Evolutionary conservation across 2,797 vertebrate species (phyloP).

Genomic region (Sebastes miniatus): DNA sequence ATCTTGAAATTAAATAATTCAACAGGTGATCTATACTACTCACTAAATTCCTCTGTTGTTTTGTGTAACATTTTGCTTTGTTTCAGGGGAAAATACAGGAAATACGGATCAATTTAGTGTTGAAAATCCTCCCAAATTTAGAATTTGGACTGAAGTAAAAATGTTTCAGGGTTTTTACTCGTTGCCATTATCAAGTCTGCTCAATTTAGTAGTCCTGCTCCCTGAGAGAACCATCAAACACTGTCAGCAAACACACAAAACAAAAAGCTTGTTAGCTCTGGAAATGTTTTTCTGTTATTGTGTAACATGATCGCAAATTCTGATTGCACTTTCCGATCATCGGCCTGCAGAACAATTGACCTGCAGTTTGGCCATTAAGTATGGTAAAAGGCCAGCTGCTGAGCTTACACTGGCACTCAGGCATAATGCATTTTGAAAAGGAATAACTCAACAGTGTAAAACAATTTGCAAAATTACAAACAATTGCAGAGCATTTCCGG

Average conservation of each 20-base stretch:
- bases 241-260: background rate
- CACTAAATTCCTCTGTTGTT: background rate
- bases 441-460: constrained; percentile 3
- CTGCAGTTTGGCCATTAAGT: constrained; percentile 18
- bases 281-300: constrained; percentile 9
- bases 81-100: background rate
- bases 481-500: constrained; percentile 9
- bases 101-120: background rate
- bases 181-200: background rate
- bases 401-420: constrained; percentile 30
- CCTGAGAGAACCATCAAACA: constrained; percentile 6
- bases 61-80: background rate
- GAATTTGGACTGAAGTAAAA: background rate
- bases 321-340: constrained; percentile 17
- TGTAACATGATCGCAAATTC: constrained; percentile 39
- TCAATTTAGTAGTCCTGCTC: background rate
- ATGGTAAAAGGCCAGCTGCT: constrained; percentile 38
- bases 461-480: constrained; percentile 31
- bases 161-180: background rate
- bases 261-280: background rate
- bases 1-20: background rate
- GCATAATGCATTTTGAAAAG: constrained; percentile 39
- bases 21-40: background rate
- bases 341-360: background rate
- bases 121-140: background rate